These are phyloP conservation scores for Istiophorus platypterus DNA, from an alignment of 2,113 vertebrate species.

Conservation along the genomic window DNA sequence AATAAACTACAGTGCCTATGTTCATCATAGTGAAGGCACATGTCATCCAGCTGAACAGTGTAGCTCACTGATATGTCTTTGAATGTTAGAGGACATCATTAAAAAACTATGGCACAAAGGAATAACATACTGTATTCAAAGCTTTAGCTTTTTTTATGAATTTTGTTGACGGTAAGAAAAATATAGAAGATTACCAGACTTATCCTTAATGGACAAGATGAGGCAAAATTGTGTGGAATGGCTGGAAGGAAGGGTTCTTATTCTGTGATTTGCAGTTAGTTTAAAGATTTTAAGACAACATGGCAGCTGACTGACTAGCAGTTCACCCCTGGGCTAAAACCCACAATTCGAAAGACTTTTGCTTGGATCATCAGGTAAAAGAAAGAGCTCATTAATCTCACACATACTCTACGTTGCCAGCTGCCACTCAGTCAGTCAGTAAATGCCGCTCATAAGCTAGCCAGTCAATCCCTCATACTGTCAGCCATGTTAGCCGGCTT, in stretches of 20 bases:
- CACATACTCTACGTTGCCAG: conserved; percentile 43
- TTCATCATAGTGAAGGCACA: background rate
- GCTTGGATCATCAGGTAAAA: conserved; percentile 58
- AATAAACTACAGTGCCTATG: background rate
- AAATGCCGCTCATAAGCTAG: conserved; percentile 65
- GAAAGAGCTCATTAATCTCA: conserved; percentile 69
- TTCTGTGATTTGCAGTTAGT: conserved; percentile 5
- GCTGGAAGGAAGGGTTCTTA: background rate
- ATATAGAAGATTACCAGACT: background rate
- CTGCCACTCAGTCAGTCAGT: conserved; percentile 69
- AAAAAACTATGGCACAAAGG: background rate
- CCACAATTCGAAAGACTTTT: conserved; percentile 35
- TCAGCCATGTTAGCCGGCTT: conserved; percentile 61
- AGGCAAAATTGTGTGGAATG: background rate
- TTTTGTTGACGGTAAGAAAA: background rate
- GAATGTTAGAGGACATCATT: background rate
- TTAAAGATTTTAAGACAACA: conserved; percentile 21
- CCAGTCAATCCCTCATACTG: conserved; percentile 72
- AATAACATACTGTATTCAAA: background rate
- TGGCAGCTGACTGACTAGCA: conserved; percentile 34
- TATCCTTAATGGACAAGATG: background rate
- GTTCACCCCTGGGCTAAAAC: conserved; percentile 27
- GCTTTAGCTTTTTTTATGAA: background rate
- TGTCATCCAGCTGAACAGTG: background rate
- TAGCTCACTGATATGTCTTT: background rate